Conservation (phyloP, 2,888 invertebrate genomes). For the Drosophila paucipuncta region DNA sequence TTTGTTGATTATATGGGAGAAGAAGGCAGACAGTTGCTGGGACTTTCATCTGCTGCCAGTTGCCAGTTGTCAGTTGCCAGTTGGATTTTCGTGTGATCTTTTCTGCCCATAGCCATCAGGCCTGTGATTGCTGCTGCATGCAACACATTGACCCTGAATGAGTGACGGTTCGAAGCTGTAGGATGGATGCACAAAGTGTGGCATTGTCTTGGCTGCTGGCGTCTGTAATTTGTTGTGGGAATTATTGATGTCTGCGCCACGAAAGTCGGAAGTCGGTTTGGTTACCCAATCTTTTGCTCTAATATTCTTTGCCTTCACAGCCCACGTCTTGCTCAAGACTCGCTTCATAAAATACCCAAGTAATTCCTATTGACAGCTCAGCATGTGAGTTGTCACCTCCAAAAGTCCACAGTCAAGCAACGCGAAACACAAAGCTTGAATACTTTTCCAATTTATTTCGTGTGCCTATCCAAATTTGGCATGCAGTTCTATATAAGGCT, state of each 20-base stretch:
- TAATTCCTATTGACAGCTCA: slow-evolving; percentile 67
- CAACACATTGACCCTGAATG: slow-evolving; percentile 76
- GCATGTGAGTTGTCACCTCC: slow-evolving; percentile 71
- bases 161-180: slow-evolving; percentile 19
- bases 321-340: slow-evolving; percentile 39
- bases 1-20: slow-evolving; percentile 44
- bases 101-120: slow-evolving; percentile 26
- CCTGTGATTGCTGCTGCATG: slow-evolving; percentile 32
- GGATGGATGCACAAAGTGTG: slow-evolving; percentile 51
- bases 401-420: slow-evolving; percentile 12
- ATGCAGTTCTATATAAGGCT: slow-evolving; percentile 53
- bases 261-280: slow-evolving; percentile 58
- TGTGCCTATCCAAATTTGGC: slow-evolving; percentile 55
- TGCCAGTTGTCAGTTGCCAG: slow-evolving; percentile 37
- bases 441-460: slow-evolving; percentile 57
- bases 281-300: neutral
- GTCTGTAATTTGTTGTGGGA: slow-evolving; percentile 59
- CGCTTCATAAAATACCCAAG: slow-evolving; percentile 39
- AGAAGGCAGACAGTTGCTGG: slow-evolving; percentile 17
- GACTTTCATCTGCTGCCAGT: slow-evolving; percentile 44
- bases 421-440: slow-evolving; percentile 46
- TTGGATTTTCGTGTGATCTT: slow-evolving; percentile 31
- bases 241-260: slow-evolving; percentile 27
- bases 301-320: slow-evolving; percentile 4
- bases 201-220: slow-evolving; percentile 52